Base-by-base conservation (phyloP, 2,888 invertebrate species). In the Agrochola lychnidis region DNA sequence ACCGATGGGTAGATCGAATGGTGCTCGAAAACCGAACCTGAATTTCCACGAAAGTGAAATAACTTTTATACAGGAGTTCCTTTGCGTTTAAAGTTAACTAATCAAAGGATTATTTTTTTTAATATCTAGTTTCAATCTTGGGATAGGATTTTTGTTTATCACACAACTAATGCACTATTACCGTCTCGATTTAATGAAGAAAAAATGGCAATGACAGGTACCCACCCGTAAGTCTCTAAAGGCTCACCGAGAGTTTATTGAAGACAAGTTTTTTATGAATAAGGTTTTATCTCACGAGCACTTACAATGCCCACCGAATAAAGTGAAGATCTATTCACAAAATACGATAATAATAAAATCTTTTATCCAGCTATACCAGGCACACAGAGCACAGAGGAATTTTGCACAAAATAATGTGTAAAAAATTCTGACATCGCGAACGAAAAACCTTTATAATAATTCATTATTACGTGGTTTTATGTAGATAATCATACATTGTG, bases 11-110 rank as follows among this genome's bases (percentile, higher is more conserved):
- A 14, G 42, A 71, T 68, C 67, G 70, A 62, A 71, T 79, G 67
- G 48, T 79, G 84, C 87, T 89, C 82, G 79, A 89, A 88, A 90
- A 83, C 70, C 40, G 73, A 89, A 89, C 78, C 83, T 76, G 82
- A 89, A 89, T 91, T 93, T 92, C 90, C 91, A 89, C 81, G 90
- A 92, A 92, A 90, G 90, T 91, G 89, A 91, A 91, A 87, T 89
- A 90, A 87, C 73, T 84, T 88, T 84, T 73, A 86, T 78, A 83
- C 9, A 73, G 70, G 53, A 75, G 62, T 67, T 63, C 45, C 14
- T 73, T 78, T 69, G 70, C 42, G 22, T 51, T 51, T 68, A 72
- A 64, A 71, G 42, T 75, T 63, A 53, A 70, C 6, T 72, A 75
- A 84, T 76, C 51, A 63, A 67, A 45, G 16, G 12, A 53, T 56